Base-by-base conservation (phyloP, 2,888 invertebrate genomes). In the Eucriotettix oculatus region DNA sequence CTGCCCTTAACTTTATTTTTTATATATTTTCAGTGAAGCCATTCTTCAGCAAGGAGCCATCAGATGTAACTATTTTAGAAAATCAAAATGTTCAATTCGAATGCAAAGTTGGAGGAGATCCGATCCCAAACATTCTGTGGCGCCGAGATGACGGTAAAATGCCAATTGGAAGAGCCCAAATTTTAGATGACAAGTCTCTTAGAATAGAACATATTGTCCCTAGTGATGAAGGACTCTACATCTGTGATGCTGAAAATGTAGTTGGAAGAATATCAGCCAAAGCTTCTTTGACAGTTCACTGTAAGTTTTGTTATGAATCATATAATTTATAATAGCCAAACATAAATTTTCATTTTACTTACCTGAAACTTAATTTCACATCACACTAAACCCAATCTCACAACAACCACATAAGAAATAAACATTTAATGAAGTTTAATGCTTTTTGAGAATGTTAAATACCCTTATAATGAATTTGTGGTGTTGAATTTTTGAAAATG, bases 21-120 rank as follows among this genome's bases (percentile, higher is more conserved):
- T 5, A 29, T 5, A 29, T 29, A 11, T 12, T 74, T 77, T 66
- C 82, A 94, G 85, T 90, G 72, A 89, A 89, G 78, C 95, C 94
- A 65, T 87, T 84, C 75, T 92, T 93, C 76, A 83, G 87, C 70
- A 86, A 88, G 73, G 87, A 87, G 73, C 95, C 95, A 42, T 83
- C 86, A 72, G 92, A 95, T 73, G 82, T 87, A 68, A 90, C 90
- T 60, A 86, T 90, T 66, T 77, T 91, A 66, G 83, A 87, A 67
- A 90, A 90, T 53, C 86, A 90, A 73, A 85, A 84, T 68, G 88
- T 91, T 57, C 86, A 88, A 69, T 91, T 96, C 74, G 85, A 87
- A 68, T 96, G 95, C 73, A 84, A 86, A 67, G 93, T 90, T 5
- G 87, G 87, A 63, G 95, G 95, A 43, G 95, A 95, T 75, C 92